Percentiles rank a stretch among this genome's conserved stretches.
Evolutionary conservation across 2,888 invertebrate genomes (phyloP).

Genomic region (Lasioglossum marginatum): DNA sequence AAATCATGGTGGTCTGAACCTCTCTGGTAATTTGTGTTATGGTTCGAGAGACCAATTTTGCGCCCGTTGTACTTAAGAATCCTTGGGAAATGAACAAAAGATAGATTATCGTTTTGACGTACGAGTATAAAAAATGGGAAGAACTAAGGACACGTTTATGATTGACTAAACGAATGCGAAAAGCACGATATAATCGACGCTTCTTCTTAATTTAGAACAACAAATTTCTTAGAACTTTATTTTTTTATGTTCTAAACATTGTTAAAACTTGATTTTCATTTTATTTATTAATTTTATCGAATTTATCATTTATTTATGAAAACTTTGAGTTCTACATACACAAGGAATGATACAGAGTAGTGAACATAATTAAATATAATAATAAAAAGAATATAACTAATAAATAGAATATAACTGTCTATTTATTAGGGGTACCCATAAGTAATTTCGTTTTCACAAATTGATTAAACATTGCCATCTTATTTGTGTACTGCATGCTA

Average conservation of each 20-base stretch:
- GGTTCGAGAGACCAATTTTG: constrained; percentile 35
- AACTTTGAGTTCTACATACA: not conserved
- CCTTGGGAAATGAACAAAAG: constrained; percentile 14
- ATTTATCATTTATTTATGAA: too few relatives aligned
- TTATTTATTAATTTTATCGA: too few relatives aligned
- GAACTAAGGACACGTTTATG: not conserved
- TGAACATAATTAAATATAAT: too few relatives aligned
- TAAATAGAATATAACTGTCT: too few relatives aligned
- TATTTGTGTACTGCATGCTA: too few relatives aligned
- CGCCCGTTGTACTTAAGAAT: constrained; percentile 33
- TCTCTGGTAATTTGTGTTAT: constrained; percentile 49
- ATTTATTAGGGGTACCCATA: too few relatives aligned
- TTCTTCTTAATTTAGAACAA: not conserved
- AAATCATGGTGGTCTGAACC: constrained; percentile 58
- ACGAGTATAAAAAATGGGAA: not conserved
- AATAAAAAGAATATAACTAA: too few relatives aligned
- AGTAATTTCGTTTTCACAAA: too few relatives aligned
- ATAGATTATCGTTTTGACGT: not conserved
- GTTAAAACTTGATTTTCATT: too few relatives aligned
- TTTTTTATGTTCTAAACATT: too few relatives aligned
- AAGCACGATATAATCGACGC: not conserved
- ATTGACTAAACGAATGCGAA: not conserved
- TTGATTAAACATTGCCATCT: too few relatives aligned
- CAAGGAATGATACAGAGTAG: not conserved
- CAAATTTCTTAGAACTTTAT: too few relatives aligned